Conservation (phyloP, 2,797 vertebrate species). For the Sparus aurata region DNA sequence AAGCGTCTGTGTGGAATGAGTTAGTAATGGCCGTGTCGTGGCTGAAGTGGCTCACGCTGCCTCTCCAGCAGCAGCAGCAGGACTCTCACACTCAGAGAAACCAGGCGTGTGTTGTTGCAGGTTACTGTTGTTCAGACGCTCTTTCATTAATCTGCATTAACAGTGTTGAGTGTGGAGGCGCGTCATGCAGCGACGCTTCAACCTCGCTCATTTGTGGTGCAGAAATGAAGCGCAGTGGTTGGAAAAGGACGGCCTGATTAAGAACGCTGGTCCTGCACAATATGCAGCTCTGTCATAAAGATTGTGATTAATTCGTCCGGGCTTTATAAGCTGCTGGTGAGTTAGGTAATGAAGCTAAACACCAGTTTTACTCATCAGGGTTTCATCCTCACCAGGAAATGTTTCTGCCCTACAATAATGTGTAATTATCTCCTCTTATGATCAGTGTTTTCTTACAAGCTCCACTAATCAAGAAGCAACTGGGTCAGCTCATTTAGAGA, state of each 20-base stretch:
- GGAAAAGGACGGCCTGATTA: slow-evolving; percentile 60
- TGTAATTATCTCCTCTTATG: slow-evolving; percentile 61
- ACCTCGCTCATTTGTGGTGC: slow-evolving; percentile 62
- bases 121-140: slow-evolving; percentile 49
- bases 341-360: slow-evolving; percentile 55
- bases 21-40: slow-evolving; percentile 73
- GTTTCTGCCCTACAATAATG: slow-evolving; percentile 39
- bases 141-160: slow-evolving; percentile 81
- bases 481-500: slow-evolving; percentile 68
- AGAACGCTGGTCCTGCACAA: slow-evolving; percentile 57
- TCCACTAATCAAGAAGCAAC: slow-evolving; percentile 65
- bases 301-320: slow-evolving; percentile 60
- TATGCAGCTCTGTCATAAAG: slow-evolving; percentile 44
- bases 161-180: slow-evolving; percentile 47
- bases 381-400: slow-evolving; percentile 33
- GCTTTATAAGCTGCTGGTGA: slow-evolving; percentile 46
- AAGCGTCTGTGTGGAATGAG: slow-evolving; percentile 78
- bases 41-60: slow-evolving; percentile 60
- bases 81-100: slow-evolving; percentile 51
- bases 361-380: slow-evolving; percentile 38
- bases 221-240: slow-evolving; percentile 63
- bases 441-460: slow-evolving; percentile 57
- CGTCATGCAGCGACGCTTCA: slow-evolving; percentile 52
- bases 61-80: slow-evolving; percentile 34
- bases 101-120: slow-evolving; percentile 37